Conservation (phyloP, 2,797 vertebrate genomes). For the Amniataba percoides region DNA sequence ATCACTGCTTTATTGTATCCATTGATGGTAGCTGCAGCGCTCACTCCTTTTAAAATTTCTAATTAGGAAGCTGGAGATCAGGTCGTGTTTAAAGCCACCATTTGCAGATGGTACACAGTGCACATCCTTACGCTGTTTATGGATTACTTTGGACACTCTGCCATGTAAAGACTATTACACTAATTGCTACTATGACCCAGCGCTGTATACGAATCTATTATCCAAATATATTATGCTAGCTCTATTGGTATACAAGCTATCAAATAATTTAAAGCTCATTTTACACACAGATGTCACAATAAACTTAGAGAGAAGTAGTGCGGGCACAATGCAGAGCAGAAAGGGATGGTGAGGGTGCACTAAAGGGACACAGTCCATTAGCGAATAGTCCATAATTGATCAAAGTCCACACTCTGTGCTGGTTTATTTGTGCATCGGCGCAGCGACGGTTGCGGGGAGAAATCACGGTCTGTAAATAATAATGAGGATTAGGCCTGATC, state of each 20-base stretch:
- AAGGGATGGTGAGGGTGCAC: constrained; percentile 6
- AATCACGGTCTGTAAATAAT: constrained; percentile 57
- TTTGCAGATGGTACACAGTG: constrained; percentile 31
- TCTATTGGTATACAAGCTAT: constrained; percentile 32
- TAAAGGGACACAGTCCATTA: constrained; percentile 60
- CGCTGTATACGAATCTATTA: constrained; percentile 48
- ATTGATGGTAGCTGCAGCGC: constrained; percentile 3
- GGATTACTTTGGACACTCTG: constrained; percentile 44
- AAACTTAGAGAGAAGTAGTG: constrained; percentile 20
- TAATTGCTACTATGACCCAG: constrained; percentile 64
- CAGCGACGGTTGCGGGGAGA: constrained; percentile 27
- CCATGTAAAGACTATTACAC: constrained; percentile 50
- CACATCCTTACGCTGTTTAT: constrained; percentile 37
- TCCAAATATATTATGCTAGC: constrained; percentile 32
- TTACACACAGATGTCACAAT: constrained; percentile 40
- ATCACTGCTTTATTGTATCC: constrained; percentile 6
- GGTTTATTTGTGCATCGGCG: constrained; percentile 17
- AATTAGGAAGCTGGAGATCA: constrained; percentile 41
- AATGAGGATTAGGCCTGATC: constrained; percentile 64
- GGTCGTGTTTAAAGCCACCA: constrained; percentile 35
- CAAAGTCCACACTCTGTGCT: constrained; percentile 57
- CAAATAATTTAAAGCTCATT: constrained; percentile 56
- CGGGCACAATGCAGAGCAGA: constrained; percentile 29
- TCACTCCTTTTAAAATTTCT: constrained; percentile 18
- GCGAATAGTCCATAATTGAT: constrained; percentile 67